Evolutionary conservation across 2,888 invertebrate species (phyloP).

Genomic region (Malthinus flaveolus): DNA sequence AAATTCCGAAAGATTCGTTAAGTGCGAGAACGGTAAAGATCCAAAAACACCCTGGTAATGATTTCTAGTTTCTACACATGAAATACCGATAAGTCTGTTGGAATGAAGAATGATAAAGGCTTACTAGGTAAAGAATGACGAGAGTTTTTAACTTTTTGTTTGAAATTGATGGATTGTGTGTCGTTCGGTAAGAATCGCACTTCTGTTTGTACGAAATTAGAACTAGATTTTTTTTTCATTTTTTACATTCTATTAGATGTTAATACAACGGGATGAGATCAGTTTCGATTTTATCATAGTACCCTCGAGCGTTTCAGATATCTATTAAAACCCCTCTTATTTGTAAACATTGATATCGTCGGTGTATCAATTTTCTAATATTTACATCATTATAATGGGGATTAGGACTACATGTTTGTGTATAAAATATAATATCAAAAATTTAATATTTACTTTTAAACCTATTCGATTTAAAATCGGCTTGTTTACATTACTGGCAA

Average conservation of each 20-base stretch:
- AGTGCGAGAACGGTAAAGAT: conserved; percentile 20
- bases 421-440: too few relatives aligned
- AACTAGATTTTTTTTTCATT: conserved; percentile 9
- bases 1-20: conserved; percentile 16
- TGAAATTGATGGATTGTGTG: conserved; percentile 40
- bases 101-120: conserved; percentile 38
- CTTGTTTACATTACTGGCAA: too few relatives aligned
- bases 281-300: too few relatives aligned
- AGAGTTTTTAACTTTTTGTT: conserved; percentile 37
- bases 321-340: too few relatives aligned
- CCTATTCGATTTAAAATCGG: too few relatives aligned
- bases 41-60: conserved; percentile 28
- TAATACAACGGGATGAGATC: too few relatives aligned
- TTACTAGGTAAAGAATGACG: conserved; percentile 34
- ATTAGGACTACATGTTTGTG: too few relatives aligned
- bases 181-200: conserved; percentile 30
- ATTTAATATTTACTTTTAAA: too few relatives aligned
- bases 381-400: too few relatives aligned
- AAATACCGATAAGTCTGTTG: conserved; percentile 38
- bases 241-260: conserved; percentile 5
- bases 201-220: conserved; percentile 26
- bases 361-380: too few relatives aligned
- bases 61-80: conserved; percentile 27
- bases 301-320: too few relatives aligned
- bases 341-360: too few relatives aligned